Evolutionary conservation across 2,888 invertebrate genomes (phyloP).

Genomic region (Mantis religiosa): DNA sequence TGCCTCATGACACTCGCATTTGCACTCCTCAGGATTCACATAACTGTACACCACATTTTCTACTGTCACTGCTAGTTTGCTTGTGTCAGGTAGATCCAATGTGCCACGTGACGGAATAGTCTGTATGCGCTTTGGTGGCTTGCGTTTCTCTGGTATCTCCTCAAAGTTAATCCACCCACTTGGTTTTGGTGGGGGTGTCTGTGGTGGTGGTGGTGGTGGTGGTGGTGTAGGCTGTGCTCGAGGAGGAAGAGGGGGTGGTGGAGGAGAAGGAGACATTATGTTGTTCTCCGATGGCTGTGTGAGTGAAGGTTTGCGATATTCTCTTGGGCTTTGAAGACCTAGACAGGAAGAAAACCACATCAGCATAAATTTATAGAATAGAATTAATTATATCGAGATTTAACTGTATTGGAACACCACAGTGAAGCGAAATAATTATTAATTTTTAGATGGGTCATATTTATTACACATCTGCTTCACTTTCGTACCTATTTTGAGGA

Average conservation of each 20-base stretch:
- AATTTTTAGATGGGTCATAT: no score
- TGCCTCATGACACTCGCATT: conserved; percentile 78
- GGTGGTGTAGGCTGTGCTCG: conserved; percentile 40
- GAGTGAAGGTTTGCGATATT: conserved; percentile 35
- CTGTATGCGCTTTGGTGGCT: conserved; percentile 77
- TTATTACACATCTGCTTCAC: no score
- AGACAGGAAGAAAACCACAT: neutral
- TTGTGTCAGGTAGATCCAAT: conserved; percentile 38
- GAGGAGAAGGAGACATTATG: conserved; percentile 23
- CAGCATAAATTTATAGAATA: neutral
- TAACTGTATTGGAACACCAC: no score
- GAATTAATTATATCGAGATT: neutral
- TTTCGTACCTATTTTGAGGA: no score
- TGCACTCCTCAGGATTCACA: conserved; percentile 82
- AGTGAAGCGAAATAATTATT: no score
- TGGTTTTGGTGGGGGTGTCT: conserved; percentile 35
- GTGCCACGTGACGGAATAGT: conserved; percentile 59
- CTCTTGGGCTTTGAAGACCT: conserved; percentile 50
- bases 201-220: conserved; percentile 41
- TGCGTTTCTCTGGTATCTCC: conserved; percentile 77
- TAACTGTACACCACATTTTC: conserved; percentile 60
- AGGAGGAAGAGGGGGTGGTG: conserved; percentile 36
- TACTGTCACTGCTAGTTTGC: conserved; percentile 45
- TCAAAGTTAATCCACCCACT: conserved; percentile 82
- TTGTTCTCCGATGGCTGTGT: conserved; percentile 12